A percentile compares a stretch with the other conserved stretches of the same genome.
Evolutionary conservation across 2,888 invertebrate species (phyloP).

Genomic region (Empis stercorea): DNA sequence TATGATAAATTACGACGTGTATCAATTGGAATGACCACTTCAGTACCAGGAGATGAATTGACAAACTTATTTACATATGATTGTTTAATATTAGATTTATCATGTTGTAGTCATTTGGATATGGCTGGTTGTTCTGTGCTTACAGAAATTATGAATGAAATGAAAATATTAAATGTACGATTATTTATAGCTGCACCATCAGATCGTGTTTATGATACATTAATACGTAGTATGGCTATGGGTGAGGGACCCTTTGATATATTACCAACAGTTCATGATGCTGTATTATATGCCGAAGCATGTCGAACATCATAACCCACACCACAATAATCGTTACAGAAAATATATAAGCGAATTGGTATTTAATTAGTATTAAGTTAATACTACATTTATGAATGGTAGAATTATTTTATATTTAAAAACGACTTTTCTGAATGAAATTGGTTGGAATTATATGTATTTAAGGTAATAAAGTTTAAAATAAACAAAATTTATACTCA

Average conservation of each 20-base stretch:
- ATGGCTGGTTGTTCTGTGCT: constrained; percentile 47
- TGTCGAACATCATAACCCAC: constrained; percentile 25
- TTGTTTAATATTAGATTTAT: constrained; percentile 45
- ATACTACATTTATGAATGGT: too few species aligned
- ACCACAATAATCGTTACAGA: too few species aligned
- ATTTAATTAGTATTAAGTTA: too few species aligned
- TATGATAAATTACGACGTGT: constrained; percentile 28
- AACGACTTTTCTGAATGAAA: too few species aligned
- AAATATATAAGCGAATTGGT: too few species aligned
- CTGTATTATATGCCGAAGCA: constrained; percentile 40
- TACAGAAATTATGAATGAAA: constrained; percentile 40
- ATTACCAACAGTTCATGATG: constrained; percentile 52
- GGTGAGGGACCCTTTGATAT: constrained; percentile 36
- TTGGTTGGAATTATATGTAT: too few species aligned
- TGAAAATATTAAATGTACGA: constrained; percentile 39
- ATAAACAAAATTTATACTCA: too few species aligned
- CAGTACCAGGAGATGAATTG: constrained; percentile 6
- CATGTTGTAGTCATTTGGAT: constrained; percentile 49
- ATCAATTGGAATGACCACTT: constrained; percentile 8
- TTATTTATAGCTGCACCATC: constrained; percentile 43
- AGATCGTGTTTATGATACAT: constrained; percentile 34
- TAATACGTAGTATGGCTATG: constrained; percentile 30
- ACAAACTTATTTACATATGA: constrained; percentile 17
- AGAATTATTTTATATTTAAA: too few species aligned
- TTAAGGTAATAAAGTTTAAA: too few species aligned